Evolutionary conservation across 2,888 invertebrate species (phyloP), one percentile per base, ranked within the genome.

Genomic region (Antitype chi): DNA sequence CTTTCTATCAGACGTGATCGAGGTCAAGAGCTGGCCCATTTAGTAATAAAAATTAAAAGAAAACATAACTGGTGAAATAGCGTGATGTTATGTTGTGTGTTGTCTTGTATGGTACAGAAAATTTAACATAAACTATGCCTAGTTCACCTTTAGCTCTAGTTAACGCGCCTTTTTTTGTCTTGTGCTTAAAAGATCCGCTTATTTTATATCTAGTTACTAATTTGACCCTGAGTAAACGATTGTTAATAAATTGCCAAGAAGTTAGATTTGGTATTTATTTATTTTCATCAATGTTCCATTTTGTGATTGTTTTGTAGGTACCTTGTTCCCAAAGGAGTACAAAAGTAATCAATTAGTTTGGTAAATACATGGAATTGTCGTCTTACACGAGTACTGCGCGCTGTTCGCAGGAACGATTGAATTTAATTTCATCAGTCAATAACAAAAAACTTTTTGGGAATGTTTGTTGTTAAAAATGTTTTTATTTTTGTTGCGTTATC

Each of bases 261-360:
- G 25, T 15, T 1, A n/a, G 5, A 13, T 38, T 68, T 68, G 32
- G 23, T 52, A 71, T 52, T 68, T 47, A 23, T 68, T 55, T 15
- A 9, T 1, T n/a, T 38, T 49, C 9, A 2, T 38, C 11, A 23
- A 38, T 9, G n/a, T 38, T 59, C 49, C 5, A 25, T 74, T 59
- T 59, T 28, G 17, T 60, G 49, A 52, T 60, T 74, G 49, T 28
- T 59, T 60, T 13, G 13, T 25, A n/a, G n/a, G n/a, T n/a, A 32
- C 8, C 17, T 23, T 2, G 4, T n/a, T 60, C 74, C 38, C 49
- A 25, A 49, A 52, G 49, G 52, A 5, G 15, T 13, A 47, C 15
- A 32, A n/a, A 47, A 47, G 17, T 47, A 55, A 71, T n/a, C 43
- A 72, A 70, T 53, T 55, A 1, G 23, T 28, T 55, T 70, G 53